Evolutionary conservation across 2,113 vertebrate species (phyloP), one percentile per base, ranked within the genome.

Genomic region (Coreoperca whiteheadi): DNA sequence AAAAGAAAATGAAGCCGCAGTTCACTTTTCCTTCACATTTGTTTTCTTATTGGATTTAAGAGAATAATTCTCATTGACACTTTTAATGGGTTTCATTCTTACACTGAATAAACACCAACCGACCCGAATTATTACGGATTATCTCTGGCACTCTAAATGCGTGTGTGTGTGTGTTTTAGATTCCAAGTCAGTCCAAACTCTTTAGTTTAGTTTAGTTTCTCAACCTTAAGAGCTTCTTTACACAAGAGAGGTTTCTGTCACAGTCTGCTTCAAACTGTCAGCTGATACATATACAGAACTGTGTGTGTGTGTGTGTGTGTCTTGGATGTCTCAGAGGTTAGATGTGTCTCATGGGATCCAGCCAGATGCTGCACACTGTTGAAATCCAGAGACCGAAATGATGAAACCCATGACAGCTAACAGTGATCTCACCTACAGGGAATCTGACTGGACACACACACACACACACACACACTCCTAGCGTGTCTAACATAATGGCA

Each of bases 381-480:
- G 59, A 80, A 46, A 34, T 80, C 57, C 64, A 67, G 54, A 65
- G 41, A 69, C 6, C 18, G 57, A 71, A 69, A 43, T 56, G 83
- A 71, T 71, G 63, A 59, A 63, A 70, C 23, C 23, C 21, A 79
- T 56, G 83, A 87, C 65, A 74, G 81, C 46, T 10, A 48, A 71
- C 53, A 20, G 51, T 89, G 83, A 88, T 54, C 34, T 88, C 85
- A 89, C 53, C 81, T 53, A n/a, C 43, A n/a, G 82, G 84, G 84
- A 90, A 88, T 88, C 59, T 70, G 54, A 72, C 15, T 32, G 15
- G 14, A n/a, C 59, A 53, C 60, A 64, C 72, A 51, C 59, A 63
- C 30, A 63, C 21, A 16, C 57, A 61, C 37, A 46, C 59, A 43
- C 48, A 50, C 25, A 61, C 5, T 0, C 14, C 6, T 5, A n/a